Evolutionary conservation across 2,113 vertebrate genomes (phyloP).

Genomic region (Paedocypris sp.): DNA sequence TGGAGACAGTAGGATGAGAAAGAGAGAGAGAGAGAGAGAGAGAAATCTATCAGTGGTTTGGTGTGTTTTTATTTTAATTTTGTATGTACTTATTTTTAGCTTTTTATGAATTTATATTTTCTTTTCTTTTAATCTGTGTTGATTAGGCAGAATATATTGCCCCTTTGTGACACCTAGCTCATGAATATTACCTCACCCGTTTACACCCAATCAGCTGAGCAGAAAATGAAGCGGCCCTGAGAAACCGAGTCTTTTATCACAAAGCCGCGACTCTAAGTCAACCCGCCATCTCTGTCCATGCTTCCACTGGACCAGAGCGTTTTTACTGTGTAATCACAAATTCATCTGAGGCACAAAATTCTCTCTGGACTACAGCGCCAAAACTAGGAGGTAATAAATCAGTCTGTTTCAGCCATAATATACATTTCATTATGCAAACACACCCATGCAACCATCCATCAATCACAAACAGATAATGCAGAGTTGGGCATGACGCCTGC

Average conservation of each 20-base stretch:
- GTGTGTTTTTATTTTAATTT: too few relatives aligned
- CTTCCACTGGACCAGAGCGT: conserved; percentile 12
- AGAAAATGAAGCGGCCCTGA: conserved; percentile 30
- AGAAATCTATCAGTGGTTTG: too few relatives aligned
- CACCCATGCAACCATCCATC: too few relatives aligned
- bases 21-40: too few relatives aligned
- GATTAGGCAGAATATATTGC: background rate
- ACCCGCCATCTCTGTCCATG: background rate
- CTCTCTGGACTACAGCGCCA: background rate
- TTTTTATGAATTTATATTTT: too few relatives aligned
- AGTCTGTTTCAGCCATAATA: too few relatives aligned
- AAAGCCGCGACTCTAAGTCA: conserved; percentile 11
- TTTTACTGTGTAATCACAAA: conserved; percentile 18
- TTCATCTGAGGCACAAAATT: conserved; percentile 19
- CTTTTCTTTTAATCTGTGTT: background rate
- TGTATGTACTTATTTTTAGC: too few relatives aligned
- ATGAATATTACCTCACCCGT: conserved; percentile 20
- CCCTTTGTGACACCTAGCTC: conserved; percentile 19
- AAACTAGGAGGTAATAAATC: background rate
- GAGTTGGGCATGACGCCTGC: too few relatives aligned
- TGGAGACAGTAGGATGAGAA: too few relatives aligned
- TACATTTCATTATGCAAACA: too few relatives aligned
- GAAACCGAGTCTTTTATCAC: conserved; percentile 38
- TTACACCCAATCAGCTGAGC: conserved; percentile 28
- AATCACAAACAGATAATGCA: too few relatives aligned